phyloP scores from a whole-genome alignment of 92 coral and sea anemone genomes.

The Galaxea fascicularis region DNA sequence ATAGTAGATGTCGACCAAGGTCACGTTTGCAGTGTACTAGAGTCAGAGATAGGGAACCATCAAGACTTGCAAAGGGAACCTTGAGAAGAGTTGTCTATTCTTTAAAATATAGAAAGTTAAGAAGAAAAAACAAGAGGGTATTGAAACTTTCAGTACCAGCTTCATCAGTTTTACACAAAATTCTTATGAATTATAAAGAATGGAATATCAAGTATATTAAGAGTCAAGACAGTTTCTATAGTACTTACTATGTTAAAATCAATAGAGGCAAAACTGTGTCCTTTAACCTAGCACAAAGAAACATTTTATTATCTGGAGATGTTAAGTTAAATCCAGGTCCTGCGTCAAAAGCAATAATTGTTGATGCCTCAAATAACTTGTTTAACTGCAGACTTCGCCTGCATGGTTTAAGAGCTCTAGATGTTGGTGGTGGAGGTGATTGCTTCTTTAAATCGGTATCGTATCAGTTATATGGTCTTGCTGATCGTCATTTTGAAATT shows the following conservation, averaged over 20 bases:
- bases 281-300: background rate
- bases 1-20: background rate
- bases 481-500: conserved; percentile 61
- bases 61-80: background rate
- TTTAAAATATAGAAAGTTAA: background rate
- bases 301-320: conserved; percentile 66
- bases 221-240: conserved; percentile 8
- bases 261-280: background rate
- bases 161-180: background rate
- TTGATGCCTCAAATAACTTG: background rate
- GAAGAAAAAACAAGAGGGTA: background rate
- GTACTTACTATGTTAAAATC: background rate
- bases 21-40: background rate
- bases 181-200: conserved; percentile 11
- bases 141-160: background rate
- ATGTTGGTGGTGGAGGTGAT: conserved; percentile 63
- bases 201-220: conserved; percentile 22
- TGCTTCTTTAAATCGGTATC: conserved; percentile 64
- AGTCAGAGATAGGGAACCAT: background rate
- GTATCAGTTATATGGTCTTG: conserved; percentile 61
- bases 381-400: background rate
- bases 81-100: background rate
- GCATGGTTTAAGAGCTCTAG: conserved; percentile 46
- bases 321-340: background rate
- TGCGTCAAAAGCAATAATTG: background rate